Evolutionary conservation across 2,888 invertebrate genomes (phyloP).

Genomic region (Adineta ricciae): DNA sequence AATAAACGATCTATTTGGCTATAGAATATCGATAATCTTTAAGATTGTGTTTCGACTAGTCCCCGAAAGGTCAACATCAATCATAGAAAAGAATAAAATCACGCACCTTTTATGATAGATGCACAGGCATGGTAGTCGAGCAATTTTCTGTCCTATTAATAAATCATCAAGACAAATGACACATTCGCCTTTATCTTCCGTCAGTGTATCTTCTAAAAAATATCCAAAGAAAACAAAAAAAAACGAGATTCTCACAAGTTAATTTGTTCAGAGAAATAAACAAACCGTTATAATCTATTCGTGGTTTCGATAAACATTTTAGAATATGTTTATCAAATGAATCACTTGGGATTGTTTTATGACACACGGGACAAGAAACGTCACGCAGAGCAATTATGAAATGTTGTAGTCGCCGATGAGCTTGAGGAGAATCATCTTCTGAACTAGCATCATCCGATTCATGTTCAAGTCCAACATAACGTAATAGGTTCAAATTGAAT

Average conservation of each 20-base stretch:
- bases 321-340: constrained; percentile 98
- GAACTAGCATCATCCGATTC: neutral
- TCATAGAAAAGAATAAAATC: too few relatives aligned
- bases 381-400: neutral
- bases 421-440: neutral
- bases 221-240: too few relatives aligned
- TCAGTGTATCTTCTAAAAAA: constrained; percentile 72
- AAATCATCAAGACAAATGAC: constrained; percentile 96
- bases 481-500: constrained; percentile 3
- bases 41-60: constrained; percentile 59
- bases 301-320: constrained; percentile 97
- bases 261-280: constrained; percentile 38
- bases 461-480: constrained; percentile 21
- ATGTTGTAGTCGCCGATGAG: constrained; percentile 10
- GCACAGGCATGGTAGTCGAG: constrained; percentile 94
- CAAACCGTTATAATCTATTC: constrained; percentile 94
- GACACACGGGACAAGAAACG: constrained; percentile 97
- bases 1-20: neutral
- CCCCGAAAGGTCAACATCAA: too few relatives aligned
- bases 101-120: constrained; percentile 89
- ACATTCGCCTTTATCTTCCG: constrained; percentile 82
- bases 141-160: constrained; percentile 85
- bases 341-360: constrained; percentile 91
- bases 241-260: too few relatives aligned
- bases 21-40: constrained; percentile 61